Conservation (phyloP, 2,113 vertebrate genomes). For the Melospiza melodia region DNA sequence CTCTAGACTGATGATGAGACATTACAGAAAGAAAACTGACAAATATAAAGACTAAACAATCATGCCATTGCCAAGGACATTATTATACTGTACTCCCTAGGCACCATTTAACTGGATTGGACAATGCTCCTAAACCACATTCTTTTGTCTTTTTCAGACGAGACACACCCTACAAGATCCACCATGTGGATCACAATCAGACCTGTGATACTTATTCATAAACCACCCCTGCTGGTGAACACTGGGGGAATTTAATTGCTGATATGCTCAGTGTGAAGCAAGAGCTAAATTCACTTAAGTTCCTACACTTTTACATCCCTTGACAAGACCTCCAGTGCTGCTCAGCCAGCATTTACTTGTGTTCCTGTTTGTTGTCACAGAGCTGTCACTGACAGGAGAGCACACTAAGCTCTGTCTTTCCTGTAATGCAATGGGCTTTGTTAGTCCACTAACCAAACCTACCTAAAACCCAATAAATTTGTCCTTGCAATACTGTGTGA, state of each 20-base stretch:
- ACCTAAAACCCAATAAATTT: neutral
- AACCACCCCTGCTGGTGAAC: neutral
- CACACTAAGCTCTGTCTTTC: neutral
- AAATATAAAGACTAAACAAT: constrained; percentile 16
- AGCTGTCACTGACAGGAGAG: neutral
- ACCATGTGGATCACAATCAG: neutral
- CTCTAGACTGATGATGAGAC: neutral
- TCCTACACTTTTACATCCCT: neutral
- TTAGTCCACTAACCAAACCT: neutral
- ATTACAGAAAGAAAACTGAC: neutral
- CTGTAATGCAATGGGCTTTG: neutral
- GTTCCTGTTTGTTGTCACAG: neutral
- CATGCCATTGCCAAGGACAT: neutral
- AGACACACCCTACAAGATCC: neutral
- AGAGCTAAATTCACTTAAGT: neutral
- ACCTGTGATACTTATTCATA: neutral
- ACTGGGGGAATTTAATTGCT: neutral
- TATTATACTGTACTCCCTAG: neutral
- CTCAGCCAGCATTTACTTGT: neutral
- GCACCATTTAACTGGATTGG: neutral
- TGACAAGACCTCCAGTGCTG: neutral
- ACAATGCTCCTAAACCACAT: neutral
- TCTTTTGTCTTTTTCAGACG: neutral
- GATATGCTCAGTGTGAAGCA: neutral
- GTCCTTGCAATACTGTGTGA: neutral